Conservation (phyloP, 2,888 invertebrate species). For the Apeira syringaria region DNA sequence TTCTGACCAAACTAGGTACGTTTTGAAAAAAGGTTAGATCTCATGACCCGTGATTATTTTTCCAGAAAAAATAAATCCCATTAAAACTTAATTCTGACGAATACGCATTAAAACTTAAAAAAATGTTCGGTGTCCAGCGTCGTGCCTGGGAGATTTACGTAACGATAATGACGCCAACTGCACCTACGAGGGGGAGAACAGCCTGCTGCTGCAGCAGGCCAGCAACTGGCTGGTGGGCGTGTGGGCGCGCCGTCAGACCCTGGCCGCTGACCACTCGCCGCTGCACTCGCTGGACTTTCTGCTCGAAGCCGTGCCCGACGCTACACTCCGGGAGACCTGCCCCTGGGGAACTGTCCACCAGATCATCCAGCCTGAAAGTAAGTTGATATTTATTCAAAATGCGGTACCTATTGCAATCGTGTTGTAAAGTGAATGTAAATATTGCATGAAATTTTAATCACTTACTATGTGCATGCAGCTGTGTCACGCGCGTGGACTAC, state of each 20-base stretch:
- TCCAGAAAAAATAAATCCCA: no score
- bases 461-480: no score
- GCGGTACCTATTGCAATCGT: no score
- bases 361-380: slow-evolving; percentile 63
- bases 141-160: slow-evolving; percentile 89
- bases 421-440: no score
- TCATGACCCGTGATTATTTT: no score
- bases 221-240: slow-evolving; percentile 92
- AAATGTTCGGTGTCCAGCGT: slow-evolving; percentile 70
- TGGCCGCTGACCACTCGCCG: slow-evolving; percentile 81
- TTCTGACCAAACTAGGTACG: no score
- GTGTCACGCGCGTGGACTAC: no score
- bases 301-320: slow-evolving; percentile 31
- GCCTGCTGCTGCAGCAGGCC: slow-evolving; percentile 93
- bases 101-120: no score
- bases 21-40: no score
- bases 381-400: slow-evolving; percentile 1
- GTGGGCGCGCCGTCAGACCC: slow-evolving; percentile 76
- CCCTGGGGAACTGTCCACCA: slow-evolving; percentile 70
- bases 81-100: no score
- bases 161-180: slow-evolving; percentile 94
- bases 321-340: slow-evolving; percentile 82
- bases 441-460: no score
- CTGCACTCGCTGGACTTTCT: slow-evolving; percentile 87
- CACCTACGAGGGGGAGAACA: slow-evolving; percentile 96